These are phyloP conservation scores for Erythrolamprus reginae DNA, from an alignment of 2,113 vertebrate species.

Conservation along the genomic window DNA sequence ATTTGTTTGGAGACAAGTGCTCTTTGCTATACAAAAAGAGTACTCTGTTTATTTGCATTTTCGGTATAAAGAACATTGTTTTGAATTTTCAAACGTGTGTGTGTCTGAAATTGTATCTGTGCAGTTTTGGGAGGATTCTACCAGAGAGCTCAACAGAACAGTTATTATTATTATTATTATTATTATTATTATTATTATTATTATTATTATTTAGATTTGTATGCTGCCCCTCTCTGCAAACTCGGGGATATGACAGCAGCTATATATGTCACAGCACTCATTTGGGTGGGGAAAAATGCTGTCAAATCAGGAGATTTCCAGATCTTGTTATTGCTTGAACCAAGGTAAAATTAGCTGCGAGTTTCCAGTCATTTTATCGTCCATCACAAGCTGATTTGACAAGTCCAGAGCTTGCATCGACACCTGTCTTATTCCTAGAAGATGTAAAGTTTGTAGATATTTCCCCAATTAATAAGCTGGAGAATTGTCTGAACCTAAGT, in stretches of 20 bases:
- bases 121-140: too few relatives aligned
- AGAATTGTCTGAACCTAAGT: not conserved
- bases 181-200: too few relatives aligned
- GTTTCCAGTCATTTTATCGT: not conserved
- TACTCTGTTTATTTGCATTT: too few relatives aligned
- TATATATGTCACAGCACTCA: not conserved
- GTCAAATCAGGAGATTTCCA: not conserved
- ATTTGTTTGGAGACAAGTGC: too few relatives aligned
- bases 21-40: too few relatives aligned
- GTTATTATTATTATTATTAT: too few relatives aligned
- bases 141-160: too few relatives aligned
- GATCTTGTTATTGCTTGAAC: not conserved
- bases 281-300: not conserved
- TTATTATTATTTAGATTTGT: too few relatives aligned
- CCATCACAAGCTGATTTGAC: not conserved
- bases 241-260: not conserved
- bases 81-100: too few relatives aligned
- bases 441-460: not conserved
- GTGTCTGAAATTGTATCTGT: too few relatives aligned
- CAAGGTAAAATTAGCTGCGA: not conserved
- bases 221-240: too few relatives aligned
- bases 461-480: not conserved
- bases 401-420: not conserved
- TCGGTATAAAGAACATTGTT: too few relatives aligned
- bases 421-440: not conserved